Evolutionary conservation across 2,113 vertebrate species (phyloP), one percentile per base, ranked within the genome.

Genomic region (Tenrec ecaudatus): DNA sequence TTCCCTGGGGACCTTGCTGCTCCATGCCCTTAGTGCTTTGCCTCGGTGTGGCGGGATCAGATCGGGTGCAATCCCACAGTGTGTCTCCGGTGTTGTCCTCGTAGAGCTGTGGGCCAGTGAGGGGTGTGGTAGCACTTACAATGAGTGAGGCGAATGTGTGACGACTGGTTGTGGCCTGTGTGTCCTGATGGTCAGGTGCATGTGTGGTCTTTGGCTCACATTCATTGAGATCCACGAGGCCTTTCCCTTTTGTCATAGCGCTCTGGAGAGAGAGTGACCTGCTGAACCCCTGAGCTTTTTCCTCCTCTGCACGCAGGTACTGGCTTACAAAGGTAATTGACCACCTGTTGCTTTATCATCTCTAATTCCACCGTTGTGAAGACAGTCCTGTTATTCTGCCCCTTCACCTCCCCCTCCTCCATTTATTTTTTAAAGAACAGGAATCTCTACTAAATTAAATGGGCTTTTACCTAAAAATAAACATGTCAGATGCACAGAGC

Each of bases 391-490:
- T 58, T 68, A 53, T 77, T 38, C 25, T 29, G 2, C 10, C 6
- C 64, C 43, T 25, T 82, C 29, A 64, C 31, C 47, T 5, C 47
- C 5, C 60, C 60, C 60, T 62, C 12, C 6, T 82, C 19, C 68
- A 23, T 12, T 6, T 62, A 23, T 23, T 90, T 33, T 33, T 29
- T 38, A 29, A 38, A 90, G 47, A 93, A 83, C 8, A 71, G 7
- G 19, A 86, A 80, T 90, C 33, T 33, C 31, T 36, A 25, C 29
- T 85, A 79, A 80, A 90, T 93, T 92, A 75, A 95, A 68, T 36
- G 22, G 19, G 23, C 27, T 71, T 40, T 79, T 36, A n/a, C 29
- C 43, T 83, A 80, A 95, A 53, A 92, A 66, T 3, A 95, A 43
- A 58, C 25, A 58, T 23, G 14, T 76, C 82, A 88, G 66, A 36